These are phyloP conservation scores for Bellardia pandia DNA, from an alignment of 2,888 invertebrate genomes.

Conservation along the genomic window DNA sequence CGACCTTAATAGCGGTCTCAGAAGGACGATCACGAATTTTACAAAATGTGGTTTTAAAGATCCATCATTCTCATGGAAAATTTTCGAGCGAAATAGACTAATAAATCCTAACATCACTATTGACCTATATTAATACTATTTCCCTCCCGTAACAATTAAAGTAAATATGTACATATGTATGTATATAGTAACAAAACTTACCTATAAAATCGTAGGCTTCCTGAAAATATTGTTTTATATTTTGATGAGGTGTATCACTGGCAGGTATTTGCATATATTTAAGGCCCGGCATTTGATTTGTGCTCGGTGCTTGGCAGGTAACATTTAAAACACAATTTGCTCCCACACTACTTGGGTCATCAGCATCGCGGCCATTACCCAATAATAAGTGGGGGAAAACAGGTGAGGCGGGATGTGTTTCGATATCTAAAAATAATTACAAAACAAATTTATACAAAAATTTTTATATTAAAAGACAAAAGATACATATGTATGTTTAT, in stretches of 20 bases:
- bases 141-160: no score
- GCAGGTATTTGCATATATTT: constrained; percentile 92
- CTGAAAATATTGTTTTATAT: constrained; percentile 94
- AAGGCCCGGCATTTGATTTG: constrained; percentile 88
- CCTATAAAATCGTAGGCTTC: constrained; percentile 94
- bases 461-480: constrained; percentile 21
- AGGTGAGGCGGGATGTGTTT: constrained; percentile 90
- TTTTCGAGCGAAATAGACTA: no score
- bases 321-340: constrained; percentile 92
- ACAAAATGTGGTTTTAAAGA: no score
- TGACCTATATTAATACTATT: no score
- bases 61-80: no score
- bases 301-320: constrained; percentile 89
- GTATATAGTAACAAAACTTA: constrained; percentile 84
- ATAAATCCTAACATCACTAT: no score
- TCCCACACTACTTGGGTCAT: constrained; percentile 89
- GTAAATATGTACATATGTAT: no score
- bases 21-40: no score
- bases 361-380: constrained; percentile 92
- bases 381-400: constrained; percentile 92
- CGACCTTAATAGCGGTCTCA: no score
- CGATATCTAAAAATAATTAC: constrained; percentile 85
- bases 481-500: neutral
- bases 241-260: constrained; percentile 92
- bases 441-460: constrained; percentile 42